A percentile compares a stretch with the other conserved stretches of the same genome.
Conservation (phyloP, 2,888 invertebrate genomes). For the Hoplodrina ambigua region DNA sequence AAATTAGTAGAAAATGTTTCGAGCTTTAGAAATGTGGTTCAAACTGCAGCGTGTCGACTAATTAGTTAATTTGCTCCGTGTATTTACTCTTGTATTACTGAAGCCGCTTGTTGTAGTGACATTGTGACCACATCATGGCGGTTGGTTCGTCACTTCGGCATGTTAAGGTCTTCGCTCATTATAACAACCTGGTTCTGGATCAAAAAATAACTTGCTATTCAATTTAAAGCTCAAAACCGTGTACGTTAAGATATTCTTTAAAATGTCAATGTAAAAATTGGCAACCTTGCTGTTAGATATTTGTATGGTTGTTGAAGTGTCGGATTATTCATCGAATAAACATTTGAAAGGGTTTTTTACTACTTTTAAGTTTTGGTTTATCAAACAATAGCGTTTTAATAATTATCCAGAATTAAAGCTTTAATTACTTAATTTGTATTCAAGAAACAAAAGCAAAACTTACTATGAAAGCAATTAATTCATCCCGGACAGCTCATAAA, state of each 20-base stretch:
- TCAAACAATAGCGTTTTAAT: background rate
- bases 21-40: conserved; percentile 32
- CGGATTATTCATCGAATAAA: no score
- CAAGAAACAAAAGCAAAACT: background rate
- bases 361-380: background rate
- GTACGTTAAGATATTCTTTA: no score
- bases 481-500: conserved; percentile 28
- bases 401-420: background rate
- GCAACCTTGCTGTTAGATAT: no score
- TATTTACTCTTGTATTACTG: conserved; percentile 42
- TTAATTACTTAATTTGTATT: background rate
- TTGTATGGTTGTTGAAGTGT: no score
- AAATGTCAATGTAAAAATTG: no score
- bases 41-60: conserved; percentile 34
- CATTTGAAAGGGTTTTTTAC: background rate
- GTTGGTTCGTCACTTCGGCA: conserved; percentile 1
- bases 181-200: no score
- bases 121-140: conserved; percentile 25
- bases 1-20: conserved; percentile 26
- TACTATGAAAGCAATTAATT: conserved; percentile 5
- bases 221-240: no score
- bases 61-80: conserved; percentile 38
- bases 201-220: no score
- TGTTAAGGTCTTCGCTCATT: background rate
- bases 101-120: conserved; percentile 33